Percentiles rank a stretch among this genome's conserved stretches.
phyloP scores from a whole-genome alignment of 1,140 invertebrate species.

The Pteromalus puparum region DNA sequence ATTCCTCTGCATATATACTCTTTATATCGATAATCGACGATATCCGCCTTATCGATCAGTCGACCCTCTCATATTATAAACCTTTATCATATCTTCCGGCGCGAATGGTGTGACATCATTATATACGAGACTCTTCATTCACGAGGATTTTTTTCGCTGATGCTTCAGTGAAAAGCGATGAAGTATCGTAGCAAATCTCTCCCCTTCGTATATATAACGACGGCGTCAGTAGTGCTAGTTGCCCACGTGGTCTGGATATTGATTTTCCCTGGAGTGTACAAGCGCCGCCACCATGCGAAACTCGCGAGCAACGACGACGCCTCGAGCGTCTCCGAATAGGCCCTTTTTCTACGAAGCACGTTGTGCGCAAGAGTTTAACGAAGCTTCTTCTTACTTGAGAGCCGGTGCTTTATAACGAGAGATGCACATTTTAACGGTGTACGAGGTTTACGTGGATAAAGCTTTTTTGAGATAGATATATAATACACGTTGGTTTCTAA shows the following conservation, averaged over 20 bases:
- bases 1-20: too few species aligned
- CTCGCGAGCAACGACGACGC: neutral
- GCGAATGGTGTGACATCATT: neutral
- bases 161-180: too few species aligned
- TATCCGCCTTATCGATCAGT: too few species aligned
- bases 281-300: constrained; percentile 1
- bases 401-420: neutral
- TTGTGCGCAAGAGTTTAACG: neutral
- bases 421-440: neutral
- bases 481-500: too few species aligned
- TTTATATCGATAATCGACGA: too few species aligned
- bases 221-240: neutral
- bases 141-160: neutral
- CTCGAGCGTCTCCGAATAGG: neutral
- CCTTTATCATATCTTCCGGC: too few species aligned
- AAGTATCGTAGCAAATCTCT: too few species aligned
- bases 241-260: constrained; percentile 1
- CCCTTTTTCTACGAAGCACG: constrained; percentile 3
- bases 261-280: neutral
- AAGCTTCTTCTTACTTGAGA: neutral
- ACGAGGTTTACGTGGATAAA: neutral
- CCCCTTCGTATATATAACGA: neutral
- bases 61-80: too few species aligned
- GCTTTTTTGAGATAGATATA: neutral
- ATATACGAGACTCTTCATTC: neutral